Evolutionary conservation across 1,140 invertebrate species (phyloP).

Genomic region (Drosophila mayri): DNA sequence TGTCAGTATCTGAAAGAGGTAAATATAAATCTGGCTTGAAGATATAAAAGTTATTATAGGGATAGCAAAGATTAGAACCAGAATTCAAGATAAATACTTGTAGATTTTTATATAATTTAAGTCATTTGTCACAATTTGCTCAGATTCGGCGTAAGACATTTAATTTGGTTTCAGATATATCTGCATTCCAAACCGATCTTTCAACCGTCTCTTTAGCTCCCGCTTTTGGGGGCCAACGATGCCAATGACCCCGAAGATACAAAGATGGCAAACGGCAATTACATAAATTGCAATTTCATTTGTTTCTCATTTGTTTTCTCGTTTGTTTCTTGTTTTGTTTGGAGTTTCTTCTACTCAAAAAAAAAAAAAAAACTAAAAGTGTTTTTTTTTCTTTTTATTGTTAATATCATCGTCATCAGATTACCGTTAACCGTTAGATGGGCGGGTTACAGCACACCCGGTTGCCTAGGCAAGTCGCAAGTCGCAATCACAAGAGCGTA

Average conservation of each 20-base stretch:
- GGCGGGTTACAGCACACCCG: constrained; percentile 64
- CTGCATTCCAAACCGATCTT: constrained; percentile 17
- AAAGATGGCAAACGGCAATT: constrained; percentile 39
- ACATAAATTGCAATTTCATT: constrained; percentile 81
- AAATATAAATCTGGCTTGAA: background rate
- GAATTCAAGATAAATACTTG: background rate
- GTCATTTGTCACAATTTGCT: background rate
- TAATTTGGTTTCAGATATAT: constrained; percentile 6
- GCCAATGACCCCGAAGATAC: constrained; percentile 10
- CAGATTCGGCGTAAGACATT: background rate
- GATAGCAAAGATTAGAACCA: background rate
- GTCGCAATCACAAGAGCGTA: constrained; percentile 40
- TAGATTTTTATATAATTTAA: too few species aligned
- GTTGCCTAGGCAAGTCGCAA: constrained; percentile 25
- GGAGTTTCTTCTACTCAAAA: constrained; percentile 26
- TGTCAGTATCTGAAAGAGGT: background rate
- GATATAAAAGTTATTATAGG: too few species aligned
- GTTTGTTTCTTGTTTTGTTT: constrained; percentile 7
- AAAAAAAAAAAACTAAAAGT: constrained; percentile 43
- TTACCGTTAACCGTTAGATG: constrained; percentile 73
- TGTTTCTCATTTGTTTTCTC: constrained; percentile 40
- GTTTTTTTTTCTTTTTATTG: constrained; percentile 19
- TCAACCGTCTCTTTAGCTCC: background rate
- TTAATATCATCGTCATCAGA: constrained; percentile 45
- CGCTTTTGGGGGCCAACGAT: constrained; percentile 13